Base-by-base conservation (phyloP, 2,888 invertebrate species). In the Hipparchia sbordonii region DNA sequence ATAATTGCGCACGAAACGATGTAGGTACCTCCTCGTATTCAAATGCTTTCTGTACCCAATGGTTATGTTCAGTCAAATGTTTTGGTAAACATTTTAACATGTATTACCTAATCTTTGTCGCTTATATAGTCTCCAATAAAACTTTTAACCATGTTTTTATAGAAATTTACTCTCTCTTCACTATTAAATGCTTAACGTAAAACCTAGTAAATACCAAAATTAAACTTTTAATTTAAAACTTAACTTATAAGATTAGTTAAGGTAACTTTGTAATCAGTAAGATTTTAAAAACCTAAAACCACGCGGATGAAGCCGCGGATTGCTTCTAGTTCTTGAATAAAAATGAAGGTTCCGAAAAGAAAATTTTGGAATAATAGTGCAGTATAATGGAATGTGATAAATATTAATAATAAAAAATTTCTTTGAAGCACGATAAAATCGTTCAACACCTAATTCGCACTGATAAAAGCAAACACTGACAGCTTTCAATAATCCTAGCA, bases 401-500 rank as follows among this genome's bases (percentile, higher is more conserved):
- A 9, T 12, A 54, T 4, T 12, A 12, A 23, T 3, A 7, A 2
- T 60, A 61, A 52, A 13, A 52, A 13, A 4, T 69, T 69, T 69
- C 60, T 60, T n/a, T 13, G 7, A 6, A 13, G 9, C 71, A 66
- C 61, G 61, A 56, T 66, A 72, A 72, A 65, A 45, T 51, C 9
- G 45, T 67, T 13, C 51, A 74, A 60, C 52, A 13, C 46, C 39
- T 67, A 39, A 10, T 66, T 51, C 54, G 39, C 62, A 10, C n/a
- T 65, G 68, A 66, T 69, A 72, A 54, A 62, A 12, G 39, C 59
- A 60, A 52, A 48, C 67, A 65, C 39, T 74, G 77, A 74, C 73
- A 77, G 77, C 78, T 70, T 70, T 73, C 71, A 71, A 75, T 78
- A 73, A 77, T 77, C 79, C 76, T 56, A 66, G 70, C 68, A 72